These are phyloP conservation scores for Rhineura floridana DNA, from an alignment of 2,113 vertebrate species.

Conservation along the genomic window DNA sequence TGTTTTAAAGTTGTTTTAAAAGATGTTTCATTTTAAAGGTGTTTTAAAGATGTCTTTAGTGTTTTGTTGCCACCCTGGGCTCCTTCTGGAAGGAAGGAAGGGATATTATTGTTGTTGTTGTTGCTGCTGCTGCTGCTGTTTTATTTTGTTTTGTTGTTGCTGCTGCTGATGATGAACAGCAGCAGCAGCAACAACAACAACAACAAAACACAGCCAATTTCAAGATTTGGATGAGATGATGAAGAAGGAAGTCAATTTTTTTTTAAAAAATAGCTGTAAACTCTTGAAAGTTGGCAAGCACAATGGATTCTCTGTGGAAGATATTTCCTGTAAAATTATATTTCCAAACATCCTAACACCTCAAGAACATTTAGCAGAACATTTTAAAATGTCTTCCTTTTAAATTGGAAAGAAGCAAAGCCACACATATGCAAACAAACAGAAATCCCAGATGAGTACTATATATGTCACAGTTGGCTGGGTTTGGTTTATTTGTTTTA, in stretches of 20 bases:
- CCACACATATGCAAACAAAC: not conserved
- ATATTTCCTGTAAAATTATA: not conserved
- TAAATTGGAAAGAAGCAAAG: not conserved
- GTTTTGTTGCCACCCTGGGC: no score
- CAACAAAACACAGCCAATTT: not conserved
- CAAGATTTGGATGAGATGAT: not conserved
- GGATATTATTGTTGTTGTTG: no score
- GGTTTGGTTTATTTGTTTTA: slow-evolving; percentile 25
- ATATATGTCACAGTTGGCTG: not conserved
- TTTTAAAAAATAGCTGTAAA: not conserved
- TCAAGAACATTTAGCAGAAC: not conserved
- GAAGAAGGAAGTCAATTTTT: not conserved
- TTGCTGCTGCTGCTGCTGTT: no score
- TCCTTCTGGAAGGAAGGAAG: no score
- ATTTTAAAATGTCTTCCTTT: slow-evolving; percentile 5
- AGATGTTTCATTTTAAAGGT: no score
- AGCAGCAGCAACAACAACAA: no score
- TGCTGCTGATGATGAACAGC: no score
- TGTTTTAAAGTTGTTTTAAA: no score
- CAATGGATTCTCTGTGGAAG: not conserved
- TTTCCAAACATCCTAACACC: not conserved
- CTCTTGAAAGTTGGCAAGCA: not conserved
- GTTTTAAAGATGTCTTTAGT: no score
- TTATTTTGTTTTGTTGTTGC: no score
- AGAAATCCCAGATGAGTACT: not conserved